Conservation (phyloP, 1,140 invertebrate genomes). For the Drusus annulatus region DNA sequence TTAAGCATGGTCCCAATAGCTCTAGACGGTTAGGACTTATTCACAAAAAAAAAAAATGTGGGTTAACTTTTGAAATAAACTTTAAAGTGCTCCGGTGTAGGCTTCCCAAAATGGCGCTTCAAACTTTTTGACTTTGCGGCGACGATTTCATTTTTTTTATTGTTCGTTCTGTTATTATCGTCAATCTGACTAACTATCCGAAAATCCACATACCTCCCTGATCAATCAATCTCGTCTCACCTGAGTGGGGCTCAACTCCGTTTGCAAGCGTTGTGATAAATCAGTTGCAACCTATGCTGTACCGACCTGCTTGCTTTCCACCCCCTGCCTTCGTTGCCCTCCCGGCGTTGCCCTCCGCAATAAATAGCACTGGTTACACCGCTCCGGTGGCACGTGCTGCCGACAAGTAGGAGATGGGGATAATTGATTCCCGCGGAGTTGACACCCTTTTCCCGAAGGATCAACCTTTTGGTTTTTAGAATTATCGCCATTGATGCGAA, state of each 20-base stretch:
- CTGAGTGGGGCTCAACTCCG: neutral
- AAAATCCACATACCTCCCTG: neutral
- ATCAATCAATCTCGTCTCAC: neutral
- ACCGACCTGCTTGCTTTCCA: no score
- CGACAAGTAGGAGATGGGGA: slow-evolving; percentile 1
- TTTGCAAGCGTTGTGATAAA: neutral
- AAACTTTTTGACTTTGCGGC: no score
- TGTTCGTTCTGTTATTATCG: neutral
- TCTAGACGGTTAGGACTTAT: no score
- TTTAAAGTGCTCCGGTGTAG: no score
- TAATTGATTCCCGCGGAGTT: slow-evolving; percentile 32
- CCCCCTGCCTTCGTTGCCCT: no score
- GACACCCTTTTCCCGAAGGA: slow-evolving; percentile 21
- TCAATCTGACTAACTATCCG: neutral
- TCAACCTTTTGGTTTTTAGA: slow-evolving; percentile 8
- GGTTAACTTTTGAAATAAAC: no score
- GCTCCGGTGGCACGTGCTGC: slow-evolving; percentile 13
- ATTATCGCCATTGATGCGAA: slow-evolving; percentile 5
- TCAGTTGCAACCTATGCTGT: neutral
- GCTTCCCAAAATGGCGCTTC: no score
- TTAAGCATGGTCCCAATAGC: no score
- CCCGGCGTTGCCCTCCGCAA: neutral
- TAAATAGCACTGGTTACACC: neutral
- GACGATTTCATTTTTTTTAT: no score
- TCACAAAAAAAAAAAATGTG: no score